phyloP scores from a whole-genome alignment of 2,888 invertebrate genomes.

The Acanthosepion pharaonis region DNA sequence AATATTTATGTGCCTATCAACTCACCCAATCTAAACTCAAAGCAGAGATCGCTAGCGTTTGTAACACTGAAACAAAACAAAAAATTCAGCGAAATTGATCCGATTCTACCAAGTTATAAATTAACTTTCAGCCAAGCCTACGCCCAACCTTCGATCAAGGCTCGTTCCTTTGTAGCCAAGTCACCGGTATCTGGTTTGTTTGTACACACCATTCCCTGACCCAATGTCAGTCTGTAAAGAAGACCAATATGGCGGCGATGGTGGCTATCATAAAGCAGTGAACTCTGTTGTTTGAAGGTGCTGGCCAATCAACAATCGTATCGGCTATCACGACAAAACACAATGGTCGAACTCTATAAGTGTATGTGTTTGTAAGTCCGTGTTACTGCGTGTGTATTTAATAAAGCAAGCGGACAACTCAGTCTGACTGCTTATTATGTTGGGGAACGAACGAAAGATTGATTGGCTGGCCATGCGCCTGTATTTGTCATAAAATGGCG shows the following conservation, averaged over 20 bases:
- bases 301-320: constrained; percentile 22
- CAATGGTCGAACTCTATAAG: not conserved
- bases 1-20: not conserved
- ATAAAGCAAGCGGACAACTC: constrained; percentile 11
- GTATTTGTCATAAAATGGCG: constrained; percentile 33
- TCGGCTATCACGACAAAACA: constrained; percentile 33
- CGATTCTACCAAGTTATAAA: not conserved
- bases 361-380: not conserved
- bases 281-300: constrained; percentile 8
- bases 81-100: constrained; percentile 13
- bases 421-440: constrained; percentile 33
- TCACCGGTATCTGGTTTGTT: constrained; percentile 21
- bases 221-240: not conserved
- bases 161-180: constrained; percentile 22
- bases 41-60: not conserved
- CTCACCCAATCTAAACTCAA: not conserved
- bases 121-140: constrained; percentile 10
- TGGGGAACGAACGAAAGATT: constrained; percentile 33
- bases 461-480: constrained; percentile 6
- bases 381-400: not conserved
- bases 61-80: not conserved
- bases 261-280: constrained; percentile 33
- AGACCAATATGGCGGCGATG: not conserved
- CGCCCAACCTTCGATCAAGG: not conserved
- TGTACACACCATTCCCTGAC: constrained; percentile 13